Conservation (phyloP, 35 echinoderm and acorn worm species). For the Heliocidaris erythrogramma region DNA sequence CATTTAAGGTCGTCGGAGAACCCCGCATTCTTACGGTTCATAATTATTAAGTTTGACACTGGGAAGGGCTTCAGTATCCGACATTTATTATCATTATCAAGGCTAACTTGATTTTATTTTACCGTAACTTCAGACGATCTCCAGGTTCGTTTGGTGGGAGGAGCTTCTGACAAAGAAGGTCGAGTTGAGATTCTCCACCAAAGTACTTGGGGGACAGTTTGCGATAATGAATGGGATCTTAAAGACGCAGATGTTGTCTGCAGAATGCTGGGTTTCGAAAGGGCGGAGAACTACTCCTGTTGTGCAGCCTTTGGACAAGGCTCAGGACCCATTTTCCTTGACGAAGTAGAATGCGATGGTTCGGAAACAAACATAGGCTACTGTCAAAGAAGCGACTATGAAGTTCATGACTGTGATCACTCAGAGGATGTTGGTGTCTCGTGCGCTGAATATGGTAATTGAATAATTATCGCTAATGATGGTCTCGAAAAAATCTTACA, state of each 20-base stretch:
- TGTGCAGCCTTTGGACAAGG: not conserved
- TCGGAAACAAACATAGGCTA: not conserved
- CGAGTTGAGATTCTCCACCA: not conserved
- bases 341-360: not conserved
- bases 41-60: too few relatives aligned
- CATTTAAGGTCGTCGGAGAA: too few relatives aligned
- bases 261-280: not conserved
- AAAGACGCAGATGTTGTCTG: not conserved
- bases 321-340: not conserved
- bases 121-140: not conserved
- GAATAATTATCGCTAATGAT: too few relatives aligned
- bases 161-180: not conserved
- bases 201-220: not conserved
- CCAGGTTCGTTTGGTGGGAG: not conserved
- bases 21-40: too few relatives aligned
- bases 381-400: not conserved
- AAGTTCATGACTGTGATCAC: not conserved
- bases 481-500: too few relatives aligned
- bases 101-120: not conserved
- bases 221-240: not conserved
- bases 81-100: too few relatives aligned
- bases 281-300: not conserved
- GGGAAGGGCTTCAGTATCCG: too few relatives aligned
- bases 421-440: not conserved
- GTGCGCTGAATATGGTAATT: not conserved